Percentiles rank a stretch among this genome's conserved stretches.
Evolutionary conservation across 2,113 vertebrate species (phyloP).

Genomic region (Sapajus apella): DNA sequence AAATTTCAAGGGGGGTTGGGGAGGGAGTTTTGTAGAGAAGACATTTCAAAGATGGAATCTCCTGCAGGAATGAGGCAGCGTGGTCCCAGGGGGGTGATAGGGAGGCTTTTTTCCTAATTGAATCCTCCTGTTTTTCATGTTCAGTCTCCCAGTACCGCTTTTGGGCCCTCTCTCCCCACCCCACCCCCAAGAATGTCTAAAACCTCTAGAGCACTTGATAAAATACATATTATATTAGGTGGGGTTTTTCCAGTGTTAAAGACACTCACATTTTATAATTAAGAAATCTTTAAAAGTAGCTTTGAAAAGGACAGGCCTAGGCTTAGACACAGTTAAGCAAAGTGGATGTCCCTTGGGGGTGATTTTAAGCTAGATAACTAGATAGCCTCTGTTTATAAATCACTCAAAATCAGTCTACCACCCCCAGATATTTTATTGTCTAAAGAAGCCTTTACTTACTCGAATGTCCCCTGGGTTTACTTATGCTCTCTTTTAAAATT

Average conservation of each 20-base stretch:
- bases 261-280: background rate
- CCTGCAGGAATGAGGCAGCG: conserved; percentile 49
- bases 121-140: conserved; percentile 61
- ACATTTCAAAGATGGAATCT: conserved; percentile 76
- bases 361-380: background rate
- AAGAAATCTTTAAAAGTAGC: background rate
- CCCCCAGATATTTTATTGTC: background rate
- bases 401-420: background rate
- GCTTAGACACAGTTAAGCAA: background rate
- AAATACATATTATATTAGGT: conserved; percentile 30
- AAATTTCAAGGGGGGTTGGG: conserved; percentile 25
- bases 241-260: background rate
- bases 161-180: background rate
- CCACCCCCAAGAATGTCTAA: background rate
- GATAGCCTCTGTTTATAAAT: background rate
- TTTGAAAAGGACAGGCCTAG: background rate
- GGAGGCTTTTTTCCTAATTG: conserved; percentile 59
- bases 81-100: conserved; percentile 16
- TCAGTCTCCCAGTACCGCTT: background rate
- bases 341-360: background rate
- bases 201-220: conserved; percentile 27
- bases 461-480: background rate
- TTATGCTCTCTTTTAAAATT: background rate
- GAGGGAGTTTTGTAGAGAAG: conserved; percentile 24
- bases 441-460: background rate